Percentiles rank a stretch among this genome's conserved stretches.
phyloP scores from a whole-genome alignment of 2,113 vertebrate species.

The Propithecus coquereli region DNA sequence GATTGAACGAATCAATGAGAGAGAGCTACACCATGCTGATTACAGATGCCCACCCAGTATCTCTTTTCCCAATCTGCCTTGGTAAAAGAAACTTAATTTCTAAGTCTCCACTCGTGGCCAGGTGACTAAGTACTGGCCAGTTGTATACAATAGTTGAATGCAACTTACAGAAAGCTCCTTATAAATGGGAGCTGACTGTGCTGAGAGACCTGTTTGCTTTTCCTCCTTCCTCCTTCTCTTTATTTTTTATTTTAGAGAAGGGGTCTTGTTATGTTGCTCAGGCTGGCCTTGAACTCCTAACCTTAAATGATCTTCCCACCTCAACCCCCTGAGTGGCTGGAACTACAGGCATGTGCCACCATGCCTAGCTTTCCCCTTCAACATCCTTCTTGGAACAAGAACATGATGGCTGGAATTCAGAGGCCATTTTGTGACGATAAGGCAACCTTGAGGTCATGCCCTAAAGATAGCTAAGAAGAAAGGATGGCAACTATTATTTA shows the following conservation, averaged over 20 bases:
- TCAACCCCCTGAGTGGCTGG: too few species aligned
- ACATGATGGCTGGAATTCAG: neutral
- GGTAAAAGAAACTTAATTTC: neutral
- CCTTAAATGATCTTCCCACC: too few species aligned
- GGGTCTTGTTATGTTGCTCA: too few species aligned
- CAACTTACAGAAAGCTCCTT: neutral
- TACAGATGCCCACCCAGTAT: neutral
- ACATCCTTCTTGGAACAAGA: neutral
- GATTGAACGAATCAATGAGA: neutral
- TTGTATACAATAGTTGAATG: neutral
- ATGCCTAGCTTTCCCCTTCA: too few species aligned
- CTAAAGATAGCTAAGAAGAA: neutral
- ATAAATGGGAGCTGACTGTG: neutral
- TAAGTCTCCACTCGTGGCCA: neutral
- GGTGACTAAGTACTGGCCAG: neutral
- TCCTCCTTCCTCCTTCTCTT: neutral
- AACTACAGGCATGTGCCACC: too few species aligned
- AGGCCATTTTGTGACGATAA: neutral
- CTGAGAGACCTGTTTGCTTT: neutral
- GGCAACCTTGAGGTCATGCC: neutral
- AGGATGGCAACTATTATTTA: neutral
- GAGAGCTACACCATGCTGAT: neutral
- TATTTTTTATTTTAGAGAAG: too few species aligned
- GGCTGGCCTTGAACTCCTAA: too few species aligned
- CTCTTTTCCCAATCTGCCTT: neutral